These are phyloP conservation scores for Pogonocherus hispidulus DNA, from an alignment of 2,888 invertebrate species.

Conservation along the genomic window DNA sequence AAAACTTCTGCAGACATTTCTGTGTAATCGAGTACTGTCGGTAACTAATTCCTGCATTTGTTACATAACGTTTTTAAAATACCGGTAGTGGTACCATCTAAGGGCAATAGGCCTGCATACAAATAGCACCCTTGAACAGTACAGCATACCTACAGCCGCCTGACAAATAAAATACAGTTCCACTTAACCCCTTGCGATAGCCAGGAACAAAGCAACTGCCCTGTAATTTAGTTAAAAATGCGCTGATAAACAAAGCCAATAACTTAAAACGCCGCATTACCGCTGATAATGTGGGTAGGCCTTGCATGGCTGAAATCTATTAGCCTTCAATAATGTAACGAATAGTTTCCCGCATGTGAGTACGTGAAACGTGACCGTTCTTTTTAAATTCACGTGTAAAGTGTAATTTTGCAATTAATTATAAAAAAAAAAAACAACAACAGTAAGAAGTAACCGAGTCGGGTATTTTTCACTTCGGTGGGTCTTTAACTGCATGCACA, in stretches of 20 bases:
- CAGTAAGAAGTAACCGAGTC: too few species aligned
- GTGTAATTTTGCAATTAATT: neutral
- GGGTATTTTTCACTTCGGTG: too few species aligned
- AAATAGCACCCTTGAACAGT: neutral
- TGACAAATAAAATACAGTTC: neutral
- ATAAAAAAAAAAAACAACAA: too few species aligned
- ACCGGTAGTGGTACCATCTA: neutral
- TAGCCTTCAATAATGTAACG: neutral
- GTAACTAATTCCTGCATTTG: too few species aligned
- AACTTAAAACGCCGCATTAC: conserved; percentile 15
- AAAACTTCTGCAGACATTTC: too few species aligned
- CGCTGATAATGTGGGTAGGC: conserved; percentile 11
- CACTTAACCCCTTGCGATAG: neutral
- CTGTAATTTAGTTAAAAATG: conserved; percentile 7
- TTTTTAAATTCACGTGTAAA: neutral
- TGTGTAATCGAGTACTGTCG: too few species aligned
- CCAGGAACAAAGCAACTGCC: conserved; percentile 1
- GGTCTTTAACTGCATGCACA: too few species aligned
- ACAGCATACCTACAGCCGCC: neutral
- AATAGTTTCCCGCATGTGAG: neutral
- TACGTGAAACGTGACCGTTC: neutral
- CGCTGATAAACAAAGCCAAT: conserved; percentile 3
- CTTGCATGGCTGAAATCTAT: conserved; percentile 1
- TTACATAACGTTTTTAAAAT: neutral
- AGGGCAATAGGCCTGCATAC: neutral